phyloP scores from a whole-genome alignment of 2,888 invertebrate species.

The Balanococcus diminutus region DNA sequence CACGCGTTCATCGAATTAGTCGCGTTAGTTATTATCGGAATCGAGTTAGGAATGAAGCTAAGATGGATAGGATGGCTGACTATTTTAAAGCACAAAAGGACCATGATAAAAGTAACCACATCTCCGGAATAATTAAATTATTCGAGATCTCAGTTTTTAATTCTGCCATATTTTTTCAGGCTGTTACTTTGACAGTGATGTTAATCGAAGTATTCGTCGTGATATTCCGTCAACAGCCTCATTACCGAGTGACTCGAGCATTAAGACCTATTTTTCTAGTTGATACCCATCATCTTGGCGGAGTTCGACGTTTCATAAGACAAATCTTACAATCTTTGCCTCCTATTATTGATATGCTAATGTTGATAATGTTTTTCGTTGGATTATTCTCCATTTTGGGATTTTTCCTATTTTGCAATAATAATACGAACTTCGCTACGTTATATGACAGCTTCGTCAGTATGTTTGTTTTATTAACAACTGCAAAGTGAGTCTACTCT shows the following conservation, averaged over 20 bases:
- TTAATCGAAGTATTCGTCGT: conserved; percentile 81
- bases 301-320: conserved; percentile 69
- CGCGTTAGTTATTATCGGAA: conserved; percentile 75
- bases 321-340: conserved; percentile 86
- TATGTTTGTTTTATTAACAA: conserved; percentile 87
- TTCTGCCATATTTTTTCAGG: conserved; percentile 64
- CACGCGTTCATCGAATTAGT: conserved; percentile 82
- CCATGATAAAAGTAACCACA: conserved; percentile 75
- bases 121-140: not conserved
- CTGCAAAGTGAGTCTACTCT: conserved; percentile 79
- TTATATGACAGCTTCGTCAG: conserved; percentile 84
- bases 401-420: conserved; percentile 81
- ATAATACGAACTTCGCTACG: conserved; percentile 69
- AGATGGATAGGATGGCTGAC: conserved; percentile 85
- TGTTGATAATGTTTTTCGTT: conserved; percentile 82
- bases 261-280: conserved; percentile 86
- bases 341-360: conserved; percentile 86
- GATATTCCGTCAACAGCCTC: conserved; percentile 78
- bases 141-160: not conserved
- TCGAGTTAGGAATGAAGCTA: conserved; percentile 78
- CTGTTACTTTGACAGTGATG: conserved; percentile 78
- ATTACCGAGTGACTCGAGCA: conserved; percentile 86
- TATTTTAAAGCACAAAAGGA: conserved; percentile 82
- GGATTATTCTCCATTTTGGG: conserved; percentile 82
- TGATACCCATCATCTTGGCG: conserved; percentile 78